Percentiles rank a stretch among this genome's conserved stretches.
Evolutionary conservation across 2,888 invertebrate species (phyloP).

Genomic region (Tenthredo scrophulariae): DNA sequence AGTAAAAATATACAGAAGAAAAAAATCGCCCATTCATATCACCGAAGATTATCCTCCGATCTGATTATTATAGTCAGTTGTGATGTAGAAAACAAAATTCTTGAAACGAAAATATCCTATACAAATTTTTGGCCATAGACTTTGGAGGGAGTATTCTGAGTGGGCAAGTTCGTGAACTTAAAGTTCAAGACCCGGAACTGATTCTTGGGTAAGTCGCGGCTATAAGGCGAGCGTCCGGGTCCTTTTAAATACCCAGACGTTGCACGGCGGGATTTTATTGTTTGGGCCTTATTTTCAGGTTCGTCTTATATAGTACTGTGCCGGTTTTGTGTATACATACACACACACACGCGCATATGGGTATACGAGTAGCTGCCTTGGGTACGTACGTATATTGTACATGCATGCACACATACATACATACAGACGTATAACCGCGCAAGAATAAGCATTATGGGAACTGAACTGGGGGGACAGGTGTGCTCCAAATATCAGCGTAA

Average conservation of each 20-base stretch:
- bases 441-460: slow-evolving; percentile 53
- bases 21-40: not conserved
- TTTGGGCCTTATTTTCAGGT: slow-evolving; percentile 71
- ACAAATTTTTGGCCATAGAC: not conserved
- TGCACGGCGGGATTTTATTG: slow-evolving; percentile 64
- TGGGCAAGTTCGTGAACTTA: not conserved
- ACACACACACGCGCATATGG: slow-evolving; percentile 49
- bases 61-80: not conserved
- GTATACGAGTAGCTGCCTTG: slow-evolving; percentile 55
- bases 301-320: slow-evolving; percentile 59
- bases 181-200: slow-evolving; percentile 5
- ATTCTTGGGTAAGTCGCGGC: slow-evolving; percentile 22
- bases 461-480: slow-evolving; percentile 68
- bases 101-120: not conserved
- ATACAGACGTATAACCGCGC: slow-evolving; percentile 58
- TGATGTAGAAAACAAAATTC: not conserved
- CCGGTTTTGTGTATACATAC: slow-evolving; percentile 38
- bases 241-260: slow-evolving; percentile 52
- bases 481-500: slow-evolving; percentile 70
- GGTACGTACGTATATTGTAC: not conserved
- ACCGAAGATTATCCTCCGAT: not conserved
- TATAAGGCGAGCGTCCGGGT: slow-evolving; percentile 30
- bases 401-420: not conserved
- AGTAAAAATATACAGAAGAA: not conserved
- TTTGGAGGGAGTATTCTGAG: not conserved